A percentile compares a stretch with the other conserved stretches of the same genome.
phyloP scores from a whole-genome alignment of 2,888 invertebrate genomes.

The Icerya purchasi region DNA sequence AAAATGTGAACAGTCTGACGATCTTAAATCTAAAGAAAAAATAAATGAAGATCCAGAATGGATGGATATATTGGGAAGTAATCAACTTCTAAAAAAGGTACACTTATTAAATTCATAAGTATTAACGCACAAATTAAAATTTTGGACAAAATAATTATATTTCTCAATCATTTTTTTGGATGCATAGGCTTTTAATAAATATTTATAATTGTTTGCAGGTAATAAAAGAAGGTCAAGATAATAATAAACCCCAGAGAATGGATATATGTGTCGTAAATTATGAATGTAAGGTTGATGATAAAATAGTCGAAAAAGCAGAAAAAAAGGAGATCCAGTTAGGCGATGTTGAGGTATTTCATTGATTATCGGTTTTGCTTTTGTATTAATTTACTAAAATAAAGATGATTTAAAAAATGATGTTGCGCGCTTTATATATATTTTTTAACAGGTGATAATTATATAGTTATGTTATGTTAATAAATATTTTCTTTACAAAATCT shows the following conservation, averaged over 20 bases:
- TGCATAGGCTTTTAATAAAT: too few species aligned
- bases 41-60: slow-evolving; percentile 3
- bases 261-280: slow-evolving; percentile 9
- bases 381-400: too few species aligned
- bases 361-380: too few species aligned
- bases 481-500: neutral
- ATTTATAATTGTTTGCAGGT: slow-evolving; percentile 2
- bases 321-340: neutral
- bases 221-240: slow-evolving; percentile 5
- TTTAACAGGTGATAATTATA: too few species aligned
- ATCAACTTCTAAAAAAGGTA: slow-evolving; percentile 9
- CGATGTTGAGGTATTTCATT: slow-evolving; percentile 8
- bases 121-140: neutral
- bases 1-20: neutral
- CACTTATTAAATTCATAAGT: neutral
- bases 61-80: slow-evolving; percentile 9
- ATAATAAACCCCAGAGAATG: slow-evolving; percentile 3
- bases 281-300: slow-evolving; percentile 4
- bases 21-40: too few species aligned
- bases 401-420: too few species aligned
- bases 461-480: neutral
- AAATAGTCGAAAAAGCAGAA: slow-evolving; percentile 6
- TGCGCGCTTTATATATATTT: too few species aligned
- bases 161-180: too few species aligned
- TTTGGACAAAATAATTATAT: too few species aligned